Percentiles rank a stretch among this genome's conserved stretches.
Conservation (phyloP, 2,797 vertebrate species). For the Danio choprae region DNA sequence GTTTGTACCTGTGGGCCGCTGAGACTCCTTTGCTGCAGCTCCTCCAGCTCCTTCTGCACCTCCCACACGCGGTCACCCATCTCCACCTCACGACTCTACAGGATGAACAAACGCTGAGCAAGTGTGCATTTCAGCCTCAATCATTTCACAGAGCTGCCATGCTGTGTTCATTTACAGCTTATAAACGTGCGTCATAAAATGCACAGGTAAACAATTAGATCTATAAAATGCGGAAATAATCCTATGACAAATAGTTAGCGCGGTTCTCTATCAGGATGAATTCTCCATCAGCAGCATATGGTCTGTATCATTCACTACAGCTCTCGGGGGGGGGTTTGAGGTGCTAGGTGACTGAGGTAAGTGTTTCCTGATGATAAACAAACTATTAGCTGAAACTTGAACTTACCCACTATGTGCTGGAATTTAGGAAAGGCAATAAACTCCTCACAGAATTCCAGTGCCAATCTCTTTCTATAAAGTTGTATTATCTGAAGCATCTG, state of each 20-base stretch:
- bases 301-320: constrained; percentile 48
- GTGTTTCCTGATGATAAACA: constrained; percentile 52
- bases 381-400: constrained; percentile 37
- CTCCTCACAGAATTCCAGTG: constrained; percentile 20
- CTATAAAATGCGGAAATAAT: constrained; percentile 14
- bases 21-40: constrained; percentile 77
- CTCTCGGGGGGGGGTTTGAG: constrained; percentile 46
- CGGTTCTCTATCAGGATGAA: not conserved
- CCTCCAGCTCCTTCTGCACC: constrained; percentile 87
- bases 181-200: constrained; percentile 7
- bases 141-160: constrained; percentile 37
- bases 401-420: not conserved
- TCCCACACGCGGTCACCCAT: constrained; percentile 92
- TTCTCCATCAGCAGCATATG: constrained; percentile 44
- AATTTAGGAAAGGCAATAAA: constrained; percentile 29
- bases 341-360: constrained; percentile 44
- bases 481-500: constrained; percentile 3
- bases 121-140: constrained; percentile 57
- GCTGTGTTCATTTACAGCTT: not conserved
- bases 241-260: not conserved
- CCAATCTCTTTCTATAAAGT: constrained; percentile 24
- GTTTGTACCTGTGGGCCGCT: constrained; percentile 67
- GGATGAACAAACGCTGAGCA: constrained; percentile 36
- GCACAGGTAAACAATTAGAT: constrained; percentile 1
- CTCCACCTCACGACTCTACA: constrained; percentile 92